Base-by-base conservation (phyloP, 30 jellyfish, hydroid and myxozoan genomes). In the Aurelia aurita complex sp. Pacific region DNA sequence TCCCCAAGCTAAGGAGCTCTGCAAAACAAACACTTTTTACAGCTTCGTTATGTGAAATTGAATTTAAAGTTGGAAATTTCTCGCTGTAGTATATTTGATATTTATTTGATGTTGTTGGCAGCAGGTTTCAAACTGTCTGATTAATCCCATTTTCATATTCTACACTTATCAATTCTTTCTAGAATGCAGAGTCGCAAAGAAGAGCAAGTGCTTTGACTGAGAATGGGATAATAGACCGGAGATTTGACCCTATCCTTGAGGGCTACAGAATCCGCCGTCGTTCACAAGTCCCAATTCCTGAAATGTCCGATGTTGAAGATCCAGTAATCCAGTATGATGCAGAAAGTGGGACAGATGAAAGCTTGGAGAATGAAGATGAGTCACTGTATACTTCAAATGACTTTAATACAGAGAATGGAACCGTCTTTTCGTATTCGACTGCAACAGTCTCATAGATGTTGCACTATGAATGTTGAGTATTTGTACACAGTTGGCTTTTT, bases 231-330 rank as follows among this genome's bases (percentile, higher is more conserved):
- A 51, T 15, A 11, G 35, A 12, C 4, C 46, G 67, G 42, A 67
- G 77, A 17, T 87, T 87, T 63, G 96, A 87, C 80, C 96, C 96
- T 16, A 71, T 87, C 53, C 62, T 87, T 1, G 96, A 87, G 51
- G 96, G 90, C 18, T 87, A 75, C 76, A 78, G 76, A 62, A 77
- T 87, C 51, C 74, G 85, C 17, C 59, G 82, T 42, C 81, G 65
- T 64, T 23, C 71, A 6, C 79, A 61, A 77, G 57, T 84, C 5
- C 17, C 87, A 16, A 42, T 84, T 9, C 93, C 93, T 13, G 66
- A 46, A 12, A 12, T 84, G 9, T 88, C 93, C n/a, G 63, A 57
- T 14, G 59, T 84, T 17, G 85, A 71, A 14, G 62, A 35, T 29
- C 60, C 93, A 59, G 87, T 62, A 38, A 5, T 84, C 77, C 67